Evolutionary conservation across 2,113 vertebrate genomes (phyloP), one percentile per base, ranked within the genome.

Genomic region (Xyliphius kryptos): DNA sequence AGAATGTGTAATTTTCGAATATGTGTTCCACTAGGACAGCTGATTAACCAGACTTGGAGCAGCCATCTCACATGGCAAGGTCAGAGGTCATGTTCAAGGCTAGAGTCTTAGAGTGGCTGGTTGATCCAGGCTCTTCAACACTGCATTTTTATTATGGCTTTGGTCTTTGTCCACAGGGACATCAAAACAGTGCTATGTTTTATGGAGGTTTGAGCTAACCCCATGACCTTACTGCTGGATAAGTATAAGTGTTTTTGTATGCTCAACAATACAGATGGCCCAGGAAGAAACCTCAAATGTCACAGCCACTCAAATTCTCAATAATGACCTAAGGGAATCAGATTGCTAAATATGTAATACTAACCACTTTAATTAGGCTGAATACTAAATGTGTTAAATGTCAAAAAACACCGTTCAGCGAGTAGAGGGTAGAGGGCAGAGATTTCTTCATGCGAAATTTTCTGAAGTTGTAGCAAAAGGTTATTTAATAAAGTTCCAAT

Each of bases 11-110:
- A 71, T 67, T 63, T 69, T 57, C 56, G 63, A 71, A 73, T 75
- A 75, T 56, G 38, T 22, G 37, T 61, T 59, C 37, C 60, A 65
- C 47, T 21, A 38, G 65, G 63, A 19, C 32, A 66, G n/a, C n/a
- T n/a, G n/a, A n/a, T n/a, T 72, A 53, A 26, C 49, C 59, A 47
- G 77, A 79, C 19, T 68, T 62, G 67, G 56, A 38, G 36, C 75
- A 79, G 77, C 47, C 22, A 55, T 20, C 59, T 40, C 21, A 66
- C 22, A 55, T 40, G 1, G 15, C 15, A 20, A 22, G 58, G 69
- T 74, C 71, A 73, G 20, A 72, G 76, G 71, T 78, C 76, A 74
- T 53, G 58, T 74, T 68, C 69, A 75, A 73, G 74, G 65, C 59
- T 63, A 67, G 66, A 53, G 60, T 61, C 17, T 71, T 60, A 72